Conservation (phyloP, 2,113 vertebrate genomes). For the Melanostigma gelatinosum region DNA sequence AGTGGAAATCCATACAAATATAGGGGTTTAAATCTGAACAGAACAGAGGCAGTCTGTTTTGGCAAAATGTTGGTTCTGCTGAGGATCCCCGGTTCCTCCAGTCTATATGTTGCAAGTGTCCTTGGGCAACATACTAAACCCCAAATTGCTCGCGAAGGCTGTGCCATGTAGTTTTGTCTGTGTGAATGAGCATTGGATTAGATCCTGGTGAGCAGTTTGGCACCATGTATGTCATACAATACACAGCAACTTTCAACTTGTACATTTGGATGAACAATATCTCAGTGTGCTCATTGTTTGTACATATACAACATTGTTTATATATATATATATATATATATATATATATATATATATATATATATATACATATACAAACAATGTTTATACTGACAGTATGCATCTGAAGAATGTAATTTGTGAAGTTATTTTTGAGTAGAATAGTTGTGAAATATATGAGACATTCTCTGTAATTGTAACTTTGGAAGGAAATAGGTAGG, state of each 20-base stretch:
- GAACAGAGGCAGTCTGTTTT: not conserved
- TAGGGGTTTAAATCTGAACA: constrained; percentile 14
- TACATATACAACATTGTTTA: too few species aligned
- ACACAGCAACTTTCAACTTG: too few species aligned
- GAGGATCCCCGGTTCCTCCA: not conserved
- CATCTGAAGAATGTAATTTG: not conserved
- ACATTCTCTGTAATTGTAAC: not conserved
- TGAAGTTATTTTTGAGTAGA: not conserved
- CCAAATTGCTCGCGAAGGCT: too few species aligned
- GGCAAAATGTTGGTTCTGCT: not conserved
- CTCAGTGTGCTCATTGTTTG: too few species aligned
- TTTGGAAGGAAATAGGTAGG: not conserved
- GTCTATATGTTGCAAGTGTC: not conserved
- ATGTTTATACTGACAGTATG: not conserved
- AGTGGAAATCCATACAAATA: constrained; percentile 35
- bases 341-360: too few species aligned
- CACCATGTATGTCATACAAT: not conserved
- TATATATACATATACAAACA: too few species aligned
- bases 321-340: too few species aligned
- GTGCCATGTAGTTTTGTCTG: not conserved
- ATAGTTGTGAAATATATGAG: not conserved
- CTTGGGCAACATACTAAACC: not conserved
- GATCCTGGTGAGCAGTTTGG: not conserved
- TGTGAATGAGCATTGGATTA: not conserved
- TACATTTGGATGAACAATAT: not conserved